Evolutionary conservation across 2,888 invertebrate genomes (phyloP), one percentile per base, ranked within the genome.

Genomic region (Fragum fragum): DNA sequence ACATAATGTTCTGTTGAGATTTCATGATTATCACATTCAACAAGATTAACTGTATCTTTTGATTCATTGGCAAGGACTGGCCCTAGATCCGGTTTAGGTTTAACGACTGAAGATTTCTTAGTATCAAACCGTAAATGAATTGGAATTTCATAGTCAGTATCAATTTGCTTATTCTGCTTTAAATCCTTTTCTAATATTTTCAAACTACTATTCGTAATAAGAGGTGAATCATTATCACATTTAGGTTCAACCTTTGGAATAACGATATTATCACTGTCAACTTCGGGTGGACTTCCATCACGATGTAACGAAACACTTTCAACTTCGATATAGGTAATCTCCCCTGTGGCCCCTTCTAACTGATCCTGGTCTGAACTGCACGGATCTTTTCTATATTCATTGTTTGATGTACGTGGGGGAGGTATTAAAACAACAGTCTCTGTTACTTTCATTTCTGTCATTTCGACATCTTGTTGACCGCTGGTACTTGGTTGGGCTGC

Each of bases 241-340:
- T 53, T 32, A 3, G 71, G 42, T 42, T 66, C 66, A 42, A 23
- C 1, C 26, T 66, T 66, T 16, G 66, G 66, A 66, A 66, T 66
- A 42, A 66, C 36, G n/a, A 42, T 23, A 21, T 21, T 66, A 21
- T 66, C 66, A 57, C 53, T 71, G 29, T 59, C 42, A 3, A 26
- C 63, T 29, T 21, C 66, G 16, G 59, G 42, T 18, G 57, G 36
- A 18, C 55, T 69, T 1, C 52, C 59, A n/a, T 76, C 79, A n/a
- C 57, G 68, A 29, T 68, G 53, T 36, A 85, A 21, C 26, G 79
- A 71, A 21, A 85, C 76, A 80, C 81, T 85, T 72, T 85, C 85
- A 6, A 85, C 80, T 47, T 85, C 85, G 57, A 85, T 85, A 78
- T 85, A 85, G 11, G 77, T 83, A 16, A 85, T 68, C 36, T 85